phyloP scores from a whole-genome alignment of 2,888 invertebrate genomes.

The Athrips mouffetella region DNA sequence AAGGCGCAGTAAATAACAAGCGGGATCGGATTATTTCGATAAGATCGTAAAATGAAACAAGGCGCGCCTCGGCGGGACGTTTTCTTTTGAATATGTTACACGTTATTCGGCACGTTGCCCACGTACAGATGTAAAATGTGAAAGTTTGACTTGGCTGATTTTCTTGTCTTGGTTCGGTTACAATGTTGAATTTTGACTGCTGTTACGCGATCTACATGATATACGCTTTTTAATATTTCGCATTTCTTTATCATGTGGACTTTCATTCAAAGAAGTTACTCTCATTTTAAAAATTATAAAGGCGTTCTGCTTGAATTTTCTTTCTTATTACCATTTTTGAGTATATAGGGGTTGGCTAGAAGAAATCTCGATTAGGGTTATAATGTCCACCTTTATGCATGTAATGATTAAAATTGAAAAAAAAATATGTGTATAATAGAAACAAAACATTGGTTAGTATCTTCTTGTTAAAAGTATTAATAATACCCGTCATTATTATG shows the following conservation, averaged over 20 bases:
- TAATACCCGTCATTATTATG: too few species aligned
- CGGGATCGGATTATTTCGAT: constrained; percentile 77
- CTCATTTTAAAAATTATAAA: too few species aligned
- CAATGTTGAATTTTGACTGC: constrained; percentile 2
- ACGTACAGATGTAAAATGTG: constrained; percentile 48
- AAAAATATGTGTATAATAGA: too few species aligned
- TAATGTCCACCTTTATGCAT: too few species aligned
- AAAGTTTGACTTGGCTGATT: constrained; percentile 46
- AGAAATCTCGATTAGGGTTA: too few species aligned
- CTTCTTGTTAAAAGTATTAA: too few species aligned
- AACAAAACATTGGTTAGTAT: too few species aligned
- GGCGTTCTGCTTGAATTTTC: too few species aligned
- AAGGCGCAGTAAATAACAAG: constrained; percentile 74
- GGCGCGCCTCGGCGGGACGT: constrained; percentile 63
- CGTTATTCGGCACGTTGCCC: constrained; percentile 49
- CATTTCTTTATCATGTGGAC: not conserved
- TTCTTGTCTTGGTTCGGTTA: constrained; percentile 24
- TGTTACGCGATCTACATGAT: not conserved
- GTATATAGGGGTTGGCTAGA: too few species aligned
- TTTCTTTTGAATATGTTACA: constrained; percentile 64
- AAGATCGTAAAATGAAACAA: constrained; percentile 78
- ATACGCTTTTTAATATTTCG: not conserved
- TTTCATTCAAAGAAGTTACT: not conserved
- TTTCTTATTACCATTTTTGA: too few species aligned
- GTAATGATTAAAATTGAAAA: too few species aligned